phyloP scores from a whole-genome alignment of 2,797 vertebrate species.

The Urosaurus nigricauda region DNA sequence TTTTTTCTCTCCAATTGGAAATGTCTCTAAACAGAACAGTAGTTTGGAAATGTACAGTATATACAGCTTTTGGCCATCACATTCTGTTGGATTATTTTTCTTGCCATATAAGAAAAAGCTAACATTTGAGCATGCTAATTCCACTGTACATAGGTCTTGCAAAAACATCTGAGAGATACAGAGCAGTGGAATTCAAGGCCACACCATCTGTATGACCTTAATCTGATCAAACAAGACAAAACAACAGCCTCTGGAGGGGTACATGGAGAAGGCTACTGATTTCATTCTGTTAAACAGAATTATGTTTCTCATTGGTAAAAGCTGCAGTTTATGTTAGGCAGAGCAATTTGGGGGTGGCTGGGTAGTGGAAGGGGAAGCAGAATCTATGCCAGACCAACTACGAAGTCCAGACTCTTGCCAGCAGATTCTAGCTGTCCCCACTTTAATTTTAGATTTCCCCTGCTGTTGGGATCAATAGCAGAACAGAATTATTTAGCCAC shows the following conservation, averaged over 20 bases:
- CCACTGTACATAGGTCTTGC: neutral
- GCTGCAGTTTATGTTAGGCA: neutral
- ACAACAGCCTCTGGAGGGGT: neutral
- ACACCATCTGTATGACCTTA: slow-evolving; percentile 39
- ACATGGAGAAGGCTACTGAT: neutral
- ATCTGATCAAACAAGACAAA: neutral
- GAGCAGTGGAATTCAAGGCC: slow-evolving; percentile 24
- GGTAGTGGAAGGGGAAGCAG: neutral
- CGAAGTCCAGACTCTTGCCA: no score
- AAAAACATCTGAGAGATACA: slow-evolving; percentile 35
- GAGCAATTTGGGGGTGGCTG: neutral
- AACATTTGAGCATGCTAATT: neutral
- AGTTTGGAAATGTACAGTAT: neutral
- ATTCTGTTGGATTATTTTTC: slow-evolving; percentile 2
- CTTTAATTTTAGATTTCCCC: no score
- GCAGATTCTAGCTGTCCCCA: no score
- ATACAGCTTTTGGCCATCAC: slow-evolving; percentile 38
- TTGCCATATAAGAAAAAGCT: slow-evolving; percentile 43
- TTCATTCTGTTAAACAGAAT: neutral
- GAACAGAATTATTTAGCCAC: no score
- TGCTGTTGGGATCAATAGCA: no score
- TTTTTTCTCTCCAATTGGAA: neutral
- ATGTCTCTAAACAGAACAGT: slow-evolving; percentile 45
- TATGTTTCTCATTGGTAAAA: neutral
- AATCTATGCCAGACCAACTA: neutral